Percentiles rank a stretch among this genome's conserved stretches.
Evolutionary conservation across 2,797 vertebrate genomes (phyloP).

Genomic region (Sternarchorhynchus goeldii): DNA sequence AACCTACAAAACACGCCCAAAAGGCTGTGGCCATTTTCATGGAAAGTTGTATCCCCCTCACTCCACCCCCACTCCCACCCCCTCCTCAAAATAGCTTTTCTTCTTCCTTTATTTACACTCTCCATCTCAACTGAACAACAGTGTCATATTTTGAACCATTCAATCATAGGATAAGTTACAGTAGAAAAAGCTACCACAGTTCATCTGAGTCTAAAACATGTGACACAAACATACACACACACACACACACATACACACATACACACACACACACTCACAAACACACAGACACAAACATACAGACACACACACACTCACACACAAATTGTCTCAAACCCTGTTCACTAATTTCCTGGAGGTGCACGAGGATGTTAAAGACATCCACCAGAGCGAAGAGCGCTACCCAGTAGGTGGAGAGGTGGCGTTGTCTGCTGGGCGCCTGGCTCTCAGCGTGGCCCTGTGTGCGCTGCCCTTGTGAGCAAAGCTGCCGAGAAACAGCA

Average conservation of each 20-base stretch:
- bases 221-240: background rate
- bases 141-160: constrained; percentile 20
- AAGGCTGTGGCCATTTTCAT: constrained; percentile 26
- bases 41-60: background rate
- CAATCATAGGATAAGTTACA: background rate
- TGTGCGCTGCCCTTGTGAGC: constrained; percentile 36
- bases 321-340: too few relatives aligned
- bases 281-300: too few relatives aligned
- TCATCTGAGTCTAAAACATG: background rate
- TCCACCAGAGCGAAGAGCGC: background rate
- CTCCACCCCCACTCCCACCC: constrained; percentile 3
- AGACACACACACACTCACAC: too few relatives aligned
- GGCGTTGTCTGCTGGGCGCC: background rate
- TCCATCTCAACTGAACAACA: constrained; percentile 13
- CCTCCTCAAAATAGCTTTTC: background rate
- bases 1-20: constrained; percentile 24
- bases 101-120: constrained; percentile 33
- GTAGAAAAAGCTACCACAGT: background rate
- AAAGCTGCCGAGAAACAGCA: constrained; percentile 39
- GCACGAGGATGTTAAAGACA: background rate
- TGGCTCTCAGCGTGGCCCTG: constrained; percentile 14
- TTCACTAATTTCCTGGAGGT: too few relatives aligned
- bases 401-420: background rate
- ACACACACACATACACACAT: too few relatives aligned
- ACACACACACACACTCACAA: too few relatives aligned